These are phyloP conservation scores for Leptinotarsa rubiginosa DNA, from an alignment of 2,888 invertebrate genomes.

Conservation along the genomic window DNA sequence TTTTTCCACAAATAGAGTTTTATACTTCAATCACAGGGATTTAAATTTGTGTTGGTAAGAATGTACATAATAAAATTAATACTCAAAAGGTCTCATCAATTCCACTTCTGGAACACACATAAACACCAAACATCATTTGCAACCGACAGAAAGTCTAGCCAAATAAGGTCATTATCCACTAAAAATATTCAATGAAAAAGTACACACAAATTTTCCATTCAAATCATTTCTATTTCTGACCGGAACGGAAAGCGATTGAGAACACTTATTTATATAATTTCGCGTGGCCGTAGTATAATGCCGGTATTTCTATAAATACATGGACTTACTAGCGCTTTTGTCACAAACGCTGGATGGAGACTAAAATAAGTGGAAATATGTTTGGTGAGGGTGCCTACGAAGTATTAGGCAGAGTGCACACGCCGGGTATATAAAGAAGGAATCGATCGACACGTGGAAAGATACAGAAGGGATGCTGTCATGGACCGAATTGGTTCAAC, in stretches of 20 bases:
- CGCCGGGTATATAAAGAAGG: neutral
- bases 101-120: neutral
- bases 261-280: constrained; percentile 45
- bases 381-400: constrained; percentile 18
- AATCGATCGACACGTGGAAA: constrained; percentile 6
- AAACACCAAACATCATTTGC: neutral
- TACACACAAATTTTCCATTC: constrained; percentile 7
- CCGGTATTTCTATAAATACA: constrained; percentile 44
- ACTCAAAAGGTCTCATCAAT: neutral
- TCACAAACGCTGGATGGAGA: constrained; percentile 28
- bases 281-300: constrained; percentile 34
- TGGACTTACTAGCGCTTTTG: constrained; percentile 35
- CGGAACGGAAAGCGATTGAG: constrained; percentile 34
- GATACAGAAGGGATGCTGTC: constrained; percentile 15
- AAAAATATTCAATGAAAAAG: neutral
- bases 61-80: neutral
- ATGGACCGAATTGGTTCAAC: neutral
- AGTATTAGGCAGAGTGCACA: neutral
- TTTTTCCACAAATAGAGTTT: neutral
- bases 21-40: neutral
- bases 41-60: too few species aligned
- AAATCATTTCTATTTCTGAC: constrained; percentile 29
- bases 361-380: constrained; percentile 31
- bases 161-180: neutral
- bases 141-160: neutral